phyloP scores from a whole-genome alignment of 2,113 vertebrate species.

The Holacanthus passer region DNA sequence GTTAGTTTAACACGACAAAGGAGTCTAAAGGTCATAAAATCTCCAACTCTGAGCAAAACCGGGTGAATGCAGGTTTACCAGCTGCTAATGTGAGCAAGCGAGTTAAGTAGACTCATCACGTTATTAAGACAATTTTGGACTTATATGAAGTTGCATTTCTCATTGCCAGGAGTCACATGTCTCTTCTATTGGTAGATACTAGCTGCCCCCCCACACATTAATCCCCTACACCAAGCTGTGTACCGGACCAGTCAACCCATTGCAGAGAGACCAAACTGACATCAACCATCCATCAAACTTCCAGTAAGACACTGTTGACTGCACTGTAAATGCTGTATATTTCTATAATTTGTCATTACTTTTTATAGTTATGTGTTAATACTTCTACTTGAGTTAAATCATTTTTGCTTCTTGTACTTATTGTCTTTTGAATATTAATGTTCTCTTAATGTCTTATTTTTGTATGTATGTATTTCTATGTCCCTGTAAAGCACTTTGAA shows the following conservation, averaged over 20 bases:
- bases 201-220: background rate
- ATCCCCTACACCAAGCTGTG: background rate
- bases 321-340: too few species aligned
- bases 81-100: background rate
- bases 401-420: too few species aligned
- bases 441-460: too few species aligned
- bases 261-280: background rate
- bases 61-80: background rate
- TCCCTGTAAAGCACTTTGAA: too few species aligned
- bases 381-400: too few species aligned
- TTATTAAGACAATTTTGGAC: background rate
- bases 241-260: background rate
- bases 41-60: background rate
- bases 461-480: too few species aligned
- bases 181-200: too few species aligned
- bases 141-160: background rate
- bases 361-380: too few species aligned
- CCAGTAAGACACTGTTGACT: too few species aligned
- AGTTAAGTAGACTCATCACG: background rate
- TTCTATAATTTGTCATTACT: too few species aligned
- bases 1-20: background rate
- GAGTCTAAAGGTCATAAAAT: background rate
- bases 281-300: background rate
- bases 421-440: too few species aligned
- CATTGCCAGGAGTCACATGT: too few species aligned